Evolutionary conservation across 2,113 vertebrate genomes (phyloP).

Genomic region (Cyanoliseus patagonus): DNA sequence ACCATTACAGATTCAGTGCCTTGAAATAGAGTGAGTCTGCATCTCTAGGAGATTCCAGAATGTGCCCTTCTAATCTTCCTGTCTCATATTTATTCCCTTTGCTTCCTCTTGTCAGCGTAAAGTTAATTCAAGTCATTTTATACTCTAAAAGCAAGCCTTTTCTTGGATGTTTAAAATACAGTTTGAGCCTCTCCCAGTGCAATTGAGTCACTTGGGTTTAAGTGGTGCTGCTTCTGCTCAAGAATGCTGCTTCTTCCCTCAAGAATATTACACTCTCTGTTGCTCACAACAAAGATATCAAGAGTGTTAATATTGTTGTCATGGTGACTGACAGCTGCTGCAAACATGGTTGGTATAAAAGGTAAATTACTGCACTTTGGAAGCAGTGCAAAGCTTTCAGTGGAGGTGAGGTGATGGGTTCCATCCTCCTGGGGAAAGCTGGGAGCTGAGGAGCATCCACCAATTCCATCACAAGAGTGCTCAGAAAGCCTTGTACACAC

Average conservation of each 20-base stretch:
- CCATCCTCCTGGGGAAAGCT: not conserved
- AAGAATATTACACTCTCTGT: not conserved
- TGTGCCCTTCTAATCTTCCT: not conserved
- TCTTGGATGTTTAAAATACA: conserved; percentile 9
- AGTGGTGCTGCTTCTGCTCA: not conserved
- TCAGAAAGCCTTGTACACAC: not conserved
- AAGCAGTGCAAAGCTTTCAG: not conserved
- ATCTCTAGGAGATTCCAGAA: not conserved
- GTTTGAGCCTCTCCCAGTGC: conserved; percentile 24
- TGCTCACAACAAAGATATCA: conserved; percentile 28
- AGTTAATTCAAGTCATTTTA: conserved; percentile 44
- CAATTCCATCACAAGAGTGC: not conserved
- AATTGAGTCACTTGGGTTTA: not conserved
- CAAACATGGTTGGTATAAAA: conserved; percentile 7
- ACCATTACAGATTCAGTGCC: not conserved
- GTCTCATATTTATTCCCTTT: conserved; percentile 6
- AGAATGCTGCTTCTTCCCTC: not conserved
- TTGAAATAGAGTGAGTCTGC: not conserved
- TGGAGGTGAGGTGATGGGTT: not conserved
- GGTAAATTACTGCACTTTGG: conserved; percentile 8
- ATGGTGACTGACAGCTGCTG: conserved; percentile 63
- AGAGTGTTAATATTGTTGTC: conserved; percentile 42
- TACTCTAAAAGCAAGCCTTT: not conserved
- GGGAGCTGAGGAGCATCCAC: not conserved
- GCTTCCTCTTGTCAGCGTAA: conserved; percentile 7